Percentiles rank a stretch among this genome's conserved stretches.
Evolutionary conservation across 35 echinoderm and acorn worm genomes (phyloP).

Genomic region (Apostichopus parvimensis): DNA sequence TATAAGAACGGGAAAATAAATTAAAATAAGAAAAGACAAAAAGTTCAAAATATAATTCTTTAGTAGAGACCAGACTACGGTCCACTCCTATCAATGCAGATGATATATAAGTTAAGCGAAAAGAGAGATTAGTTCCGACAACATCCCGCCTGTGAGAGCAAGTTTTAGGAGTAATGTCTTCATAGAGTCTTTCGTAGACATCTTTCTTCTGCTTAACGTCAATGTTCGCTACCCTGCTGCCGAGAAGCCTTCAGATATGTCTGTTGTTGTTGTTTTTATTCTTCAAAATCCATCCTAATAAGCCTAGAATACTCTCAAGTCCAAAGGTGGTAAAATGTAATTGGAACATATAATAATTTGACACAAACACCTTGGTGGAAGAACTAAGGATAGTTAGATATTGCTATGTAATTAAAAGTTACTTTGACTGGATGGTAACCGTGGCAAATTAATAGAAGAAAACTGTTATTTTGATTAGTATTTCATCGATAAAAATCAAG

Average conservation of each 20-base stretch:
- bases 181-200: slow-evolving; percentile 14
- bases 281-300: too few relatives aligned
- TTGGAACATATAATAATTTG: too few relatives aligned
- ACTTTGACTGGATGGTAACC: too few relatives aligned
- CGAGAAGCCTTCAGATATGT: background rate
- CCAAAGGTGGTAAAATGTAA: too few relatives aligned
- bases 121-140: background rate
- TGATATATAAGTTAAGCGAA: background rate
- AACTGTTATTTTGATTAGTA: too few relatives aligned
- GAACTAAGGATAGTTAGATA: too few relatives aligned
- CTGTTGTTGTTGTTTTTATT: too few relatives aligned
- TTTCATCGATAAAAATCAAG: too few relatives aligned
- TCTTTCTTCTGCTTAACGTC: slow-evolving; percentile 14
- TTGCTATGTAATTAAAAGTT: too few relatives aligned
- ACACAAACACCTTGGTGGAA: too few relatives aligned
- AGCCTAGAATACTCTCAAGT: too few relatives aligned
- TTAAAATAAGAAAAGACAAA: background rate
- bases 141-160: background rate
- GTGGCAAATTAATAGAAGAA: too few relatives aligned
- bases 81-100: slow-evolving; percentile 45
- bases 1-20: background rate
- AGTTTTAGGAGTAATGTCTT: slow-evolving; percentile 8
- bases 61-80: background rate
- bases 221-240: slow-evolving; percentile 1
- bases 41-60: background rate